A percentile compares a stretch with the other conserved stretches of the same genome.
These are phyloP conservation scores for Synanthedon vespiformis DNA, from an alignment of 2,888 invertebrate species.

Conservation along the genomic window DNA sequence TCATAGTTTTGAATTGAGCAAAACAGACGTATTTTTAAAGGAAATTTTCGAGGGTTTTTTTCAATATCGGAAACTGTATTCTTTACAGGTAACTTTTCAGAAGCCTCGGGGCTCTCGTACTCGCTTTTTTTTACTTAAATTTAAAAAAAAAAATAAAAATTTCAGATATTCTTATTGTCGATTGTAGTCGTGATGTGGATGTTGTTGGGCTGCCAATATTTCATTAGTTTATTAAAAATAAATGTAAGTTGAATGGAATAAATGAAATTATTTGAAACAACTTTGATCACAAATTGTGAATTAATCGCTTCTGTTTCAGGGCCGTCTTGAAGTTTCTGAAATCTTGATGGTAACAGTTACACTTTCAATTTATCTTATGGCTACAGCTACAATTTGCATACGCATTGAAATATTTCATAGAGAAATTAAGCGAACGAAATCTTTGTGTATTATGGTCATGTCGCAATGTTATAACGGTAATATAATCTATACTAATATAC, in stretches of 20 bases:
- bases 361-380: too few relatives aligned
- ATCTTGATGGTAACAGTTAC: too few relatives aligned
- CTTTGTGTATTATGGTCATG: constrained; percentile 14
- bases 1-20: constrained; percentile 5
- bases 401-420: constrained; percentile 29
- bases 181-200: background rate
- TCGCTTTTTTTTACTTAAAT: too few relatives aligned
- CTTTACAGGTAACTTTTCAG: constrained; percentile 13
- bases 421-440: constrained; percentile 35
- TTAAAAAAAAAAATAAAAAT: background rate
- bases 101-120: background rate
- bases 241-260: background rate
- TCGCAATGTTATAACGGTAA: background rate
- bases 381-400: constrained; percentile 14
- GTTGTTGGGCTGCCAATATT: background rate
- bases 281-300: too few relatives aligned
- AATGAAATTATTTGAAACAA: too few relatives aligned
- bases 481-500: too few relatives aligned
- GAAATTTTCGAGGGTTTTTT: constrained; percentile 16
- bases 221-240: background rate
- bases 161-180: background rate
- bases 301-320: too few relatives aligned
- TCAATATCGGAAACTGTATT: constrained; percentile 15
- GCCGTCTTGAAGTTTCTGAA: too few relatives aligned
- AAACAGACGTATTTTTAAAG: constrained; percentile 17